Base-by-base conservation (phyloP, 2,888 invertebrate genomes). In the Chymomyza procnemis region DNA sequence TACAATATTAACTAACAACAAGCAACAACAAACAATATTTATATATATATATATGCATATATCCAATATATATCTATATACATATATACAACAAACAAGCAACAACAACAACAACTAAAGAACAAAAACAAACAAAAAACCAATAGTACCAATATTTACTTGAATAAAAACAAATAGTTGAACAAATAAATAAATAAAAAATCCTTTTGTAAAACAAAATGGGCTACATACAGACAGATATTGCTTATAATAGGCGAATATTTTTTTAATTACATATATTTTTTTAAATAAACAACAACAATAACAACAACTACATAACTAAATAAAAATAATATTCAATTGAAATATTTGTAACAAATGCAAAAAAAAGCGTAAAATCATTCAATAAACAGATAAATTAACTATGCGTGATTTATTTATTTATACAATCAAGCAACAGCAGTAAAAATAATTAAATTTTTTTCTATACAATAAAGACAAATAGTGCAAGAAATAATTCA, bases 11-110 rank as follows among this genome's bases (percentile, higher is more conserved):
- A 74, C 71, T 74, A 71, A 73, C 64, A 62, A 48, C 61, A 58
- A 65, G 73, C 71, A 78, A 73, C 78, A 74, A 75, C 74, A 80
- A 77, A 73, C 73, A 77, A 82, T 82, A 80, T 80, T 68, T 82
- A 74, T 74, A 78, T 80, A 77, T 26, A 26, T 26, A 26, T 75
- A 78, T 80, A 77, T 80, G 55, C 61, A 85, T 75, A 73, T 69
- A 69, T 59, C 57, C 62, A 60, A 60, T 46, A 56, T 64, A 67
- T 67, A 59, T 55, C 54, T 65, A 61, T 57, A 67, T 58, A 64
- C 67, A 66, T 69, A 72, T 66, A 72, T 58, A 75, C 66, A 74
- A 70, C 66, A 70, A 74, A 76, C 66, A 82, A 62, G 76, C 73
- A 75, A 67, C 65, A 72, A 69, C 60, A 67, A 70, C 69, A 79